Evolutionary conservation across 2,888 invertebrate genomes (phyloP).

Genomic region (Thecophora atra): DNA sequence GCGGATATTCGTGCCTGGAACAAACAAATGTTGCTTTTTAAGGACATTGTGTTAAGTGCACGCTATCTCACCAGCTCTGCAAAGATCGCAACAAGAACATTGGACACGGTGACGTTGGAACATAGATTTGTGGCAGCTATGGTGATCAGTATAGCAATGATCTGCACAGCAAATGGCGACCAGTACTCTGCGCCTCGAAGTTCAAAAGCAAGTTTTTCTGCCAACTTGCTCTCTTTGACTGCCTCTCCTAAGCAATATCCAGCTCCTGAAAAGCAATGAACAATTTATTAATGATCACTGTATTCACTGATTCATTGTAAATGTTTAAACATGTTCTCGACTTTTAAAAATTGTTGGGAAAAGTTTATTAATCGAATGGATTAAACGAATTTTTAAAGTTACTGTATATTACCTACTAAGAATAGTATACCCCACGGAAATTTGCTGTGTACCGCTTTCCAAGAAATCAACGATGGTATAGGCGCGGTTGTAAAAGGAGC

Average conservation of each 20-base stretch:
- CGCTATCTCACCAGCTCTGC: slow-evolving; percentile 70
- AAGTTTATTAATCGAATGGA: no score
- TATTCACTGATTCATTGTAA: no score
- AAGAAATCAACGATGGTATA: slow-evolving; percentile 72
- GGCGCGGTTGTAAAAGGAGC: slow-evolving; percentile 41
- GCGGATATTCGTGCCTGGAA: slow-evolving; percentile 72
- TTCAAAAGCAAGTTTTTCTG: slow-evolving; percentile 75
- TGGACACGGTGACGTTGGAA: slow-evolving; percentile 86
- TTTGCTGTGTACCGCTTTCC: slow-evolving; percentile 81
- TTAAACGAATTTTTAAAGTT: no score
- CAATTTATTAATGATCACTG: no score
- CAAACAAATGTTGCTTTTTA: not conserved
- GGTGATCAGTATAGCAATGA: slow-evolving; percentile 66
- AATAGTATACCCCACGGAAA: slow-evolving; percentile 84
- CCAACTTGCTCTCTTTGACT: slow-evolving; percentile 79
- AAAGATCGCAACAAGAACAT: slow-evolving; percentile 81
- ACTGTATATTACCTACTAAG: slow-evolving; percentile 74
- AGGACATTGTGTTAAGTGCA: not conserved
- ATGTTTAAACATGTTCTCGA: no score
- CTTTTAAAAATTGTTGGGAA: no score
- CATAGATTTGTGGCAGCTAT: slow-evolving; percentile 85
- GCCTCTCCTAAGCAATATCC: slow-evolving; percentile 88
- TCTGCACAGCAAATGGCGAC: slow-evolving; percentile 72
- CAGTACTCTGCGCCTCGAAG: slow-evolving; percentile 69
- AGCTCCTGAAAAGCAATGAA: slow-evolving; percentile 70